Evolutionary conservation across 2,888 invertebrate genomes (phyloP), one percentile per base, ranked within the genome.

Genomic region (Pyrochroa serraticornis): DNA sequence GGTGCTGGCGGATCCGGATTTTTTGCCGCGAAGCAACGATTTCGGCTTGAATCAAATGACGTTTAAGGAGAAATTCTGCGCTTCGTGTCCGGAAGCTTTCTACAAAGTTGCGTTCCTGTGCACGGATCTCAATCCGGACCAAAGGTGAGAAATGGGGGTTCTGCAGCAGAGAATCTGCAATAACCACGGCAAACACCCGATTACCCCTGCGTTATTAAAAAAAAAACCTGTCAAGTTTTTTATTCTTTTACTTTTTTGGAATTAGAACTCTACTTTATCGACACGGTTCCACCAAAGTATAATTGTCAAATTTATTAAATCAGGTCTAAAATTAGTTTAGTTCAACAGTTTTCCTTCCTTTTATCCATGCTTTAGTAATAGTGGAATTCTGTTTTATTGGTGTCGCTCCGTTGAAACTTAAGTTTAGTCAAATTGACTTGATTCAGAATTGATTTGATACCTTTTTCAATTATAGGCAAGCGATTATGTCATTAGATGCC

Each of bases 1-100:
- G 38, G 95, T 97, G 3, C 91, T 93, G 62, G 97, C 97, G 0
- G 97, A 97, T 83, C 97, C 97, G 0, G 97, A 97, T 79, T 92
- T 89, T 77, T 81, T 97, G 65, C 96, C 97, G 1, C 86, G 97
- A 36, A 92, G 93, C 1, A 85, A 89, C 35, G 96, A 97, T 81
- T 97, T 97, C 78, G 95, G 95, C 0, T 82, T 97, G 12, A 95
- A 96, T 81, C 93, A 93, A 75, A 84, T 87, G 58, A 85, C 88
- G 3, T 97, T 96, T 77, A 83, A 88, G 48, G 92, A 93, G 66
- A 92, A 92, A 78, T 96, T 94, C 80, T 95, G 95, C 75, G 71
- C 79, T 7, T 83, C 83, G 56, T 95, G 95, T 74, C 96, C 96
- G 0, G 91, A 93, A 74, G 87, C 92, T 2, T 92, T 96, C 78